phyloP scores from a whole-genome alignment of 2,888 invertebrate genomes.

The Trichopria drosophilae region DNA sequence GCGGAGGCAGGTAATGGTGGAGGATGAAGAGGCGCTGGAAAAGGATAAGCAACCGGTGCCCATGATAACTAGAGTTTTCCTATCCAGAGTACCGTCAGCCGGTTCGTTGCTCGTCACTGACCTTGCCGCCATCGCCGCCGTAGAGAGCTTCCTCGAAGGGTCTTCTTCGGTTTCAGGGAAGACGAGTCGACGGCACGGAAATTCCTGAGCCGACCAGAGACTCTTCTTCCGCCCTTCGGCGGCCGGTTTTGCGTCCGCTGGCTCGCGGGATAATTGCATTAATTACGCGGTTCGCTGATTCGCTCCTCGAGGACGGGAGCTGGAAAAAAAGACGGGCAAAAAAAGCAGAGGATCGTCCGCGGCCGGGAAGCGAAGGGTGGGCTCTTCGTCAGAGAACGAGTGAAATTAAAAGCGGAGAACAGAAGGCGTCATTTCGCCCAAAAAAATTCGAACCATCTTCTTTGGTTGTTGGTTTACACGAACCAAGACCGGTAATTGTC shows the following conservation, averaged over 20 bases:
- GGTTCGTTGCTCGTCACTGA: conserved; percentile 39
- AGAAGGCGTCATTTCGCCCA: too few species aligned
- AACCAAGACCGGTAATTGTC: too few species aligned
- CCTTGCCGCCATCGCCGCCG: conserved; percentile 25
- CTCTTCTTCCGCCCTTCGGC: too few species aligned
- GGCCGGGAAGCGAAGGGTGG: too few species aligned
- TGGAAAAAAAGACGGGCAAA: too few species aligned
- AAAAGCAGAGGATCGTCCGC: too few species aligned
- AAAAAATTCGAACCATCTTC: too few species aligned
- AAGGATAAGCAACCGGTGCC: conserved; percentile 13
- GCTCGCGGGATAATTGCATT: conserved; percentile 9
- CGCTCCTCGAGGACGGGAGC: not conserved
- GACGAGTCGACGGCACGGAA: conserved; percentile 7
- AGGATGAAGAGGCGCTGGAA: conserved; percentile 10
- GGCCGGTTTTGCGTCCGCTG: too few species aligned
- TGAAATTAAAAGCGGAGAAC: too few species aligned
- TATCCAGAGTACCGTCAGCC: conserved; percentile 25
- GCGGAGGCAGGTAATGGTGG: not conserved
- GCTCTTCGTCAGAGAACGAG: too few species aligned
- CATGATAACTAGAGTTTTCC: conserved; percentile 31
- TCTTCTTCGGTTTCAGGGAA: conserved; percentile 9
- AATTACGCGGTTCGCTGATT: conserved; percentile 18
- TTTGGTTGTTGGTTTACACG: too few species aligned
- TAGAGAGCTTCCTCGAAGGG: conserved; percentile 12
- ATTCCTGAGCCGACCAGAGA: too few species aligned